Percentiles rank a stretch among this genome's conserved stretches.
phyloP scores from a whole-genome alignment of 2,113 vertebrate species.

The Morone saxatilis region DNA sequence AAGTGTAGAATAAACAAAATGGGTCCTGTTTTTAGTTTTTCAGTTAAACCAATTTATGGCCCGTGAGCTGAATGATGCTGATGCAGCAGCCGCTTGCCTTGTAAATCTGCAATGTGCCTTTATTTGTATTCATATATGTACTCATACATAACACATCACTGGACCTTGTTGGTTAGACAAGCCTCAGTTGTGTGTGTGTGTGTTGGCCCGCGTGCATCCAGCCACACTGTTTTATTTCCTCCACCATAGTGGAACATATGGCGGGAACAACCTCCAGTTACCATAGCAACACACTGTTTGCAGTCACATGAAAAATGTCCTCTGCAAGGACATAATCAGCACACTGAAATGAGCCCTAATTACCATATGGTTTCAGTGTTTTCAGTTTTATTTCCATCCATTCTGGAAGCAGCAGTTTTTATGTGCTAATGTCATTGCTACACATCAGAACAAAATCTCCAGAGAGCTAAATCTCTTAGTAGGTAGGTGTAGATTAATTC shows the following conservation, averaged over 20 bases:
- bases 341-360: constrained; percentile 37
- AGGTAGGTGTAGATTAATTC: neutral
- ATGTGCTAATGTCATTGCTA: neutral
- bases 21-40: too few species aligned
- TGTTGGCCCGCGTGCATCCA: constrained; percentile 41
- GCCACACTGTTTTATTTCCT: neutral
- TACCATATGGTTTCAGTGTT: neutral
- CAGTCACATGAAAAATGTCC: constrained; percentile 56
- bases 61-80: constrained; percentile 28
- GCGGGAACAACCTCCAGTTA: constrained; percentile 66
- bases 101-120: constrained; percentile 9
- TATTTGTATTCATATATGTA: neutral
- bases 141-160: neutral
- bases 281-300: constrained; percentile 82
- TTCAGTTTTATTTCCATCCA: constrained; percentile 2
- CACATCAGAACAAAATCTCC: neutral
- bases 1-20: neutral
- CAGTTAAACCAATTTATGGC: neutral
- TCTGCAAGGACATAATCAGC: constrained; percentile 32
- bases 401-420: neutral
- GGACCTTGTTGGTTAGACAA: neutral
- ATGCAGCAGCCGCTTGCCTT: constrained; percentile 17
- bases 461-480: neutral
- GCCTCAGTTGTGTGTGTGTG: constrained; percentile 14
- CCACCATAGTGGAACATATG: constrained; percentile 76